Conservation (phyloP, 1,140 invertebrate species). For the Rhysida immarginata region DNA sequence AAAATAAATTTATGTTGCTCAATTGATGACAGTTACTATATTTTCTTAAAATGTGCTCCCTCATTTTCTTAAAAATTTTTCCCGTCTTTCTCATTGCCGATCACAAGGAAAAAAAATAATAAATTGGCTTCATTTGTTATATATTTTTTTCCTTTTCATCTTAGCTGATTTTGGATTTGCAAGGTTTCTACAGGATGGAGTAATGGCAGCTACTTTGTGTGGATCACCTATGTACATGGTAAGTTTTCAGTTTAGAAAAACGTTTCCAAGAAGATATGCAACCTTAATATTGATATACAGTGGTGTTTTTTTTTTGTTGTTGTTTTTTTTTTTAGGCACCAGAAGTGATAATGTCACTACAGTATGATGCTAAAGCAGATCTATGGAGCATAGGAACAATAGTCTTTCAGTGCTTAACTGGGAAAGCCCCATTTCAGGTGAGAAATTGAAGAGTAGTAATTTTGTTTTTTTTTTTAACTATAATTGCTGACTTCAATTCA, state of each 20-base stretch:
- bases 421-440: conserved; percentile 80
- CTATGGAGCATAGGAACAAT: conserved; percentile 98
- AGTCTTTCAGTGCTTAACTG: conserved; percentile 95
- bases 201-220: conserved; percentile 98
- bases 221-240: conserved; percentile 99
- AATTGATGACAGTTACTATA: too few species aligned
- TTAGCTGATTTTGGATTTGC: conserved; percentile 99
- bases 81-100: too few species aligned
- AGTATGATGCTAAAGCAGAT: conserved; percentile 98
- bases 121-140: neutral
- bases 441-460: neutral
- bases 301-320: neutral
- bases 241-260: conserved; percentile 18
- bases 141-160: conserved; percentile 18
- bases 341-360: conserved; percentile 97
- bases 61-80: too few species aligned
- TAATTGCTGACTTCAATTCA: too few species aligned
- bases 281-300: neutral
- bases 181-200: conserved; percentile 91
- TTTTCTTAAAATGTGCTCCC: too few species aligned
- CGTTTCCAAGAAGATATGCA: too few species aligned
- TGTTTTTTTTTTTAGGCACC: conserved; percentile 52
- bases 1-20: too few species aligned
- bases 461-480: neutral
- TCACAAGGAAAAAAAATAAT: too few species aligned